A percentile compares a stretch with the other conserved stretches of the same genome.
Conservation (phyloP, 2,888 invertebrate species). For the Lasioglossum figueresi region DNA sequence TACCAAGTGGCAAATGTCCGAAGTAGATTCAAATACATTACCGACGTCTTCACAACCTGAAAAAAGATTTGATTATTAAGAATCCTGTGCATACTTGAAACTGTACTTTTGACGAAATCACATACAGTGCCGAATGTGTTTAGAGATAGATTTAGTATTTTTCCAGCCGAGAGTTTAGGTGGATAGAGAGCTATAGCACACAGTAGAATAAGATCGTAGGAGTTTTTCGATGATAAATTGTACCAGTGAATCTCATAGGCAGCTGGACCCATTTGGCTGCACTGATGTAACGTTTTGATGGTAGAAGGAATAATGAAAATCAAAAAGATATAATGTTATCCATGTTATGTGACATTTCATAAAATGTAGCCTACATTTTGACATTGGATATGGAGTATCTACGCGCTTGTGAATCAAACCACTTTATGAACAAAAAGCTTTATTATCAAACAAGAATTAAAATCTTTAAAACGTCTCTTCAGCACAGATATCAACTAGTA, state of each 20-base stretch:
- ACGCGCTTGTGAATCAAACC: too few species aligned
- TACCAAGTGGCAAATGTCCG: not conserved
- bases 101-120: not conserved
- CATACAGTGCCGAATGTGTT: constrained; percentile 60
- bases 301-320: not conserved
- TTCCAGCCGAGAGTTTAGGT: constrained; percentile 73
- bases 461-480: too few species aligned
- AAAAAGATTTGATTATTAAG: not conserved
- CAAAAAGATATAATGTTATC: not conserved
- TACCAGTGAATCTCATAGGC: constrained; percentile 64
- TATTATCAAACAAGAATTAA: too few species aligned
- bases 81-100: not conserved
- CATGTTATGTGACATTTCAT: not conserved
- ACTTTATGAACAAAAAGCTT: too few species aligned
- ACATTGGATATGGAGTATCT: too few species aligned
- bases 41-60: constrained; percentile 2
- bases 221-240: constrained; percentile 49
- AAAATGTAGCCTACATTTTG: not conserved
- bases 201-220: constrained; percentile 66
- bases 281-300: not conserved
- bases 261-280: constrained; percentile 23
- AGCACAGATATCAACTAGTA: too few species aligned
- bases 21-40: constrained; percentile 16
- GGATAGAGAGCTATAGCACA: constrained; percentile 67
- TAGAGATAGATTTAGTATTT: constrained; percentile 72